These are phyloP conservation scores for Smittia sp. DNA, from an alignment of 2,888 invertebrate species.

Conservation along the genomic window DNA sequence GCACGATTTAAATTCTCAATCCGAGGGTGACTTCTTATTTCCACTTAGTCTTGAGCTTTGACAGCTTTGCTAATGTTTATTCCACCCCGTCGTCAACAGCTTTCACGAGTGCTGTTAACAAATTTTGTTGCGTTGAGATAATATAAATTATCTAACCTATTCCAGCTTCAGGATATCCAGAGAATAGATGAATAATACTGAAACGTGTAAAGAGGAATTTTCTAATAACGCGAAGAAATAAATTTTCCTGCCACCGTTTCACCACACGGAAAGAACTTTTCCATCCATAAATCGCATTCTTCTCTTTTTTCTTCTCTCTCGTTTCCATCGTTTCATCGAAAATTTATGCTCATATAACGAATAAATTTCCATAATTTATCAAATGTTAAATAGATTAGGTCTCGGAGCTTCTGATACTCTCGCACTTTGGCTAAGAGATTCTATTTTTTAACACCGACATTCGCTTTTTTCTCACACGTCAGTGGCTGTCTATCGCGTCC, in stretches of 20 bases:
- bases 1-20: neutral
- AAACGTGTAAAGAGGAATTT: constrained; percentile 20
- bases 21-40: neutral
- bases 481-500: constrained; percentile 18
- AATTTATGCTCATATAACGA: constrained; percentile 39
- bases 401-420: neutral
- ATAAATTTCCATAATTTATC: constrained; percentile 41
- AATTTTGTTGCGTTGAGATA: neutral
- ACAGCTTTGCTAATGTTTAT: neutral
- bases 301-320: neutral
- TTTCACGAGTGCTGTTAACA: neutral
- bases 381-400: constrained; percentile 40
- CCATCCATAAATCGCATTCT: neutral
- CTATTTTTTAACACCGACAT: constrained; percentile 22
- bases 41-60: neutral
- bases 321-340: neutral
- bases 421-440: constrained; percentile 14
- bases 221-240: constrained; percentile 33
- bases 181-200: constrained; percentile 27
- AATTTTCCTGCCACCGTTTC: constrained; percentile 24
- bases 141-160: neutral
- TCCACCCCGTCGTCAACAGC: neutral
- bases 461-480: constrained; percentile 10
- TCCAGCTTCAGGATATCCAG: constrained; percentile 2
- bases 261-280: neutral